phyloP scores from a whole-genome alignment of 2,797 vertebrate species.

The Oreortyx pictus region DNA sequence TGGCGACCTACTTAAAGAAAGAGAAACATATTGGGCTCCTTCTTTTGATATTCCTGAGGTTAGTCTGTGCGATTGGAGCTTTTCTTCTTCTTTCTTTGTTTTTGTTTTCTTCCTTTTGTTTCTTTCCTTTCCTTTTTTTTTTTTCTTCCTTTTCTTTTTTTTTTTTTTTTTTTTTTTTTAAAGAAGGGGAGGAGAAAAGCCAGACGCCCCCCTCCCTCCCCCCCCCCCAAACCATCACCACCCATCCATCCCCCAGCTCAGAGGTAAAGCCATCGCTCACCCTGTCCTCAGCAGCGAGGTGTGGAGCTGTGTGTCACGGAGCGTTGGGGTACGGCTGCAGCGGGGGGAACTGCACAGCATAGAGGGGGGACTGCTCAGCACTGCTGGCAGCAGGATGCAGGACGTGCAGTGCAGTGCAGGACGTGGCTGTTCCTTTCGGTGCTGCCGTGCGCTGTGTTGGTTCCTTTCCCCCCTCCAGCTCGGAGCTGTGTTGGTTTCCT shows the following conservation, averaged over 20 bases:
- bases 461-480: neutral
- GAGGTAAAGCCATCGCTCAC: constrained; percentile 52
- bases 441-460: neutral
- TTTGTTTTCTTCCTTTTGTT: neutral
- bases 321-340: neutral
- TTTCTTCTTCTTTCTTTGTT: neutral
- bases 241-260: constrained; percentile 63
- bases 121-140: fast-evolving
- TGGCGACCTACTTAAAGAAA: constrained; percentile 56
- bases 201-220: constrained; percentile 14
- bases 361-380: neutral
- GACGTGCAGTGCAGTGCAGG: neutral
- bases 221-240: neutral
- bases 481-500: neutral
- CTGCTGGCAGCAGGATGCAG: neutral
- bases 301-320: constrained; percentile 16
- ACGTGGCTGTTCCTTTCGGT: neutral
- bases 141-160: no score
- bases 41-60: constrained; percentile 70
- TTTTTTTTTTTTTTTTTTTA: neutral
- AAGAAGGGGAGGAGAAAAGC: constrained; percentile 61
- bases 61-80: constrained; percentile 65
- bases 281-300: constrained; percentile 35
- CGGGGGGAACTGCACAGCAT: constrained; percentile 2
- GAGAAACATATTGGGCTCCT: constrained; percentile 71